These are phyloP conservation scores for Burhinus oedicnemus DNA, from an alignment of 2,113 vertebrate species.

Conservation along the genomic window DNA sequence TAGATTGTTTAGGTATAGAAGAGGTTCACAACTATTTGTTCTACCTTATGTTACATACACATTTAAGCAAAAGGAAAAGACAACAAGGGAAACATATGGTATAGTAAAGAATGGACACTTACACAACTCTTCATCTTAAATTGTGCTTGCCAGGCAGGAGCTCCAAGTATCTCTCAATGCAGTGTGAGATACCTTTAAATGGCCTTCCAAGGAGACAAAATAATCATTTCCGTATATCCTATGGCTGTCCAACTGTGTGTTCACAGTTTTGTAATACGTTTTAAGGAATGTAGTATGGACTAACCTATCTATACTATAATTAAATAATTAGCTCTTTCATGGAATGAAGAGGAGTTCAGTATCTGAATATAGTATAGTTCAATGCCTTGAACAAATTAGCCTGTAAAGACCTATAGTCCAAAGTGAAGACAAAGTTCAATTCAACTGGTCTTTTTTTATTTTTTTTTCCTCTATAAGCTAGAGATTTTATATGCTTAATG, in stretches of 20 bases:
- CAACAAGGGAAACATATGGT: background rate
- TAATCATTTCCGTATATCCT: background rate
- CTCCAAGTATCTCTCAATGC: background rate
- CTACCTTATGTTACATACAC: background rate
- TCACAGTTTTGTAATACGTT: background rate
- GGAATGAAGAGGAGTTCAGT: background rate
- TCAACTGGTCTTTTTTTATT: background rate
- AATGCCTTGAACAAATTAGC: background rate
- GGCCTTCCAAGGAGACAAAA: background rate
- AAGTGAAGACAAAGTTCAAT: background rate
- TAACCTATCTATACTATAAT: background rate
- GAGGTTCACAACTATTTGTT: background rate
- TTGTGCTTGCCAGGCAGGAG: background rate
- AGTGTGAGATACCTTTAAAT: background rate
- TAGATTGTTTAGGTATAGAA: background rate
- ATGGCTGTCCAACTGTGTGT: background rate
- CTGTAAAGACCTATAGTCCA: background rate
- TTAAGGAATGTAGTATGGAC: background rate
- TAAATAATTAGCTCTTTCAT: background rate
- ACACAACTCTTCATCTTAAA: background rate
- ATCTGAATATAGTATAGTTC: background rate
- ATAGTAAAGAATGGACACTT: background rate
- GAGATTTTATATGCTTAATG: conserved; percentile 1
- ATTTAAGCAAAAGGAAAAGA: background rate
- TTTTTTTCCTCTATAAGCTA: background rate